Base-by-base conservation (phyloP, 2,797 vertebrate species). In the Spondyliosoma cantharus region DNA sequence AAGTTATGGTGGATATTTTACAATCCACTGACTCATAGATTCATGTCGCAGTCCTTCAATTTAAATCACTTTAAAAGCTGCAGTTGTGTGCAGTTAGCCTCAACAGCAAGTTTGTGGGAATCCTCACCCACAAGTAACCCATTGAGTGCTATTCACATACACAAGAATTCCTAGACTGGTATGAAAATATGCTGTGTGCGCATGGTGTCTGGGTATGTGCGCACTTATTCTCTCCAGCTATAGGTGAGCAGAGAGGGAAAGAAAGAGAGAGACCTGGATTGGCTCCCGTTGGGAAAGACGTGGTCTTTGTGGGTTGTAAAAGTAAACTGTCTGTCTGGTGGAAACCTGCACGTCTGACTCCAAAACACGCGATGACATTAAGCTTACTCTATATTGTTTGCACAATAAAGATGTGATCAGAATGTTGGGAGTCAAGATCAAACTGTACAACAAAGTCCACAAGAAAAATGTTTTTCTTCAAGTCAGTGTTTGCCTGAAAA, bases 241-340 rank as follows among this genome's bases (percentile, higher is more conserved):
- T 70, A 83, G 82, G 56, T 78, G 78, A 37, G 63, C 27, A 53
- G 57, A 76, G 62, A 58, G 50, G 25, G 50, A 19, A 2, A 13
- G 50, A 37, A 7, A 37, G 63, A 58, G 37, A 24, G 53, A 65
- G 69, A 73, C 63, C 57, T 71, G 43, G 62, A 58, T 11, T 45
- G 43, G 29, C 45, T 9, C 20, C 58, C 48, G 49, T 65, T 61
- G 32, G 57, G 65, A 75, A 71, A 82, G 63, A 71, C 6, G 12
- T 76, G 64, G 76, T 81, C 29, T 72, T 48, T 68, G 88, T 81
- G 83, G 88, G 80, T 25, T 74, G 77, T 62, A 69, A 92, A 87
- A 89, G 77, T 71, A 92, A 90, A 91, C 87, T 90, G 58, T 74
- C 80, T 76, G 90, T 90, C 89, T 88, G 83, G 71, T 78, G 80